Conservation (phyloP, 2,113 vertebrate genomes). For the Pelodiscus sinensis region DNA sequence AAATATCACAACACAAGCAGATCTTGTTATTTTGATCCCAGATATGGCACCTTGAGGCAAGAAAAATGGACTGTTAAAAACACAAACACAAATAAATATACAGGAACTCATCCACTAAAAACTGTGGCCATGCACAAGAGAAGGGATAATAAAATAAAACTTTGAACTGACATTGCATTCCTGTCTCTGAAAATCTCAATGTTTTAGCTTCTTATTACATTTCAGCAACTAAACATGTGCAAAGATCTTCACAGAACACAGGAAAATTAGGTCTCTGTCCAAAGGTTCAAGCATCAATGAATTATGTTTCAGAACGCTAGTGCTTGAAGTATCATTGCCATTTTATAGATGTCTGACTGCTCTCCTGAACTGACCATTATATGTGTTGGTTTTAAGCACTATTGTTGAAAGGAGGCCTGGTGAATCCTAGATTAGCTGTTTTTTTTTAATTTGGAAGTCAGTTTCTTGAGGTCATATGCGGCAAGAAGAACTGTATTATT, state of each 20-base stretch:
- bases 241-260: not conserved
- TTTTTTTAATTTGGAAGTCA: not conserved
- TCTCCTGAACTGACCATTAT: not conserved
- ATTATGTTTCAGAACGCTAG: conserved; percentile 43
- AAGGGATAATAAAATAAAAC: not conserved
- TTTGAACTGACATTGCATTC: not conserved
- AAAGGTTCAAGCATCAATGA: conserved; percentile 4
- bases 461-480: not conserved
- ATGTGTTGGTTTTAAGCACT: not conserved
- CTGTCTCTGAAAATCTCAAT: not conserved
- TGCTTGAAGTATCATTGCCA: conserved; percentile 15
- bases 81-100: not conserved
- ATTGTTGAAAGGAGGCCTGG: not conserved
- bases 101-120: not conserved
- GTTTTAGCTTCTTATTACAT: not conserved
- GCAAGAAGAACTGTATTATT: not conserved
- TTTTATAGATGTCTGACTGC: conserved; percentile 26
- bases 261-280: not conserved
- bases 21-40: not conserved
- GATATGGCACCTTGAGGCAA: not conserved
- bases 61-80: not conserved
- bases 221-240: not conserved
- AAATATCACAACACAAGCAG: not conserved
- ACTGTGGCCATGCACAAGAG: not conserved
- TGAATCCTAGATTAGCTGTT: not conserved